These are phyloP conservation scores for Agonum fuliginosum DNA, from an alignment of 2,888 invertebrate genomes.

Conservation along the genomic window DNA sequence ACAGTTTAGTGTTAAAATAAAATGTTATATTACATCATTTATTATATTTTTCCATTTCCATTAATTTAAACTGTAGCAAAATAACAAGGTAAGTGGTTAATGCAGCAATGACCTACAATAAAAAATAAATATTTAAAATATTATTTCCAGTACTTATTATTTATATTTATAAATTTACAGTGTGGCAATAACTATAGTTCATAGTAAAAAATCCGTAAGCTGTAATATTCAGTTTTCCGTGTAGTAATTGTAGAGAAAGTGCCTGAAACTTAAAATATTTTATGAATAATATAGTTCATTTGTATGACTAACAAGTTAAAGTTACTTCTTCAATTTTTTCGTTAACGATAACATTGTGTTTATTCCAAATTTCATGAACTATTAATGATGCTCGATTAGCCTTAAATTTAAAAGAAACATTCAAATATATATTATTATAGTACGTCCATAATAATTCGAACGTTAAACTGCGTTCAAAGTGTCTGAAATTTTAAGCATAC, in stretches of 20 bases:
- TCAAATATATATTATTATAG: neutral
- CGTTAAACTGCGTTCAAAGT: neutral
- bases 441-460: neutral
- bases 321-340: conserved; percentile 24
- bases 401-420: conserved; percentile 11
- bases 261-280: conserved; percentile 24
- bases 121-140: neutral
- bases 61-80: conserved; percentile 14
- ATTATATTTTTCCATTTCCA: too few species aligned
- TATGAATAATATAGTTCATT: neutral
- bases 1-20: neutral
- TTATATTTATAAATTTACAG: conserved; percentile 1
- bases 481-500: too few species aligned
- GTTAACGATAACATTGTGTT: neutral
- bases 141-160: neutral
- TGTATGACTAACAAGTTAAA: neutral
- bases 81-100: conserved; percentile 31
- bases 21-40: neutral
- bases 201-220: conserved; percentile 29
- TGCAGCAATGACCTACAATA: conserved; percentile 34
- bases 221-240: conserved; percentile 30
- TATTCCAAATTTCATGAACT: conserved; percentile 43
- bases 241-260: conserved; percentile 26
- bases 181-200: conserved; percentile 17
- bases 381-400: conserved; percentile 18